phyloP scores from a whole-genome alignment of 2,888 invertebrate genomes.

The Brenthis hecate region DNA sequence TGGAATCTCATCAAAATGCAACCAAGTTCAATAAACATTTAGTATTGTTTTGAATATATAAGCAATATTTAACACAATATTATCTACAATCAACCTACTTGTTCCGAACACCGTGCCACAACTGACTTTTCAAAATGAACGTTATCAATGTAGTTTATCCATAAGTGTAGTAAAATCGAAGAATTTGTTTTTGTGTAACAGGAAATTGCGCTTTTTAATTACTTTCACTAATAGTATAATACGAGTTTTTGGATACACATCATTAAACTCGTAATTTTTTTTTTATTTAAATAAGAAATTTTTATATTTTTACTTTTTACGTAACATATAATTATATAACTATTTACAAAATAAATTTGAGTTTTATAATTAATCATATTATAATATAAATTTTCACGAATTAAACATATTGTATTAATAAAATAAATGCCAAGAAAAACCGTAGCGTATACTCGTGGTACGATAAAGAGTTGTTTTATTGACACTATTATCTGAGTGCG shows the following conservation, averaged over 20 bases:
- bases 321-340: background rate
- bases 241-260: no score
- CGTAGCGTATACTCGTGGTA: background rate
- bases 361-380: background rate
- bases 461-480: slow-evolving; percentile 40
- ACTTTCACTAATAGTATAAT: background rate
- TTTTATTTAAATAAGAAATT: background rate
- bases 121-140: slow-evolving; percentile 32
- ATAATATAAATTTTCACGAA: no score
- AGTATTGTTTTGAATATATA: no score
- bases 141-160: slow-evolving; percentile 25
- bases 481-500: slow-evolving; percentile 42
- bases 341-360: slow-evolving; percentile 4
- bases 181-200: slow-evolving; percentile 13
- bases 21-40: no score
- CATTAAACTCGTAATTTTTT: no score
- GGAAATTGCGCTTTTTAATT: background rate
- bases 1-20: no score
- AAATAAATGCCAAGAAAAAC: background rate
- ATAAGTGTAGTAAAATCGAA: slow-evolving; percentile 24
- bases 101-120: slow-evolving; percentile 20
- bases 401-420: background rate
- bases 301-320: background rate
- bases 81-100: slow-evolving; percentile 29
- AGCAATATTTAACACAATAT: background rate